Conservation (phyloP, 1,140 invertebrate species). For the Planococcus citri region DNA sequence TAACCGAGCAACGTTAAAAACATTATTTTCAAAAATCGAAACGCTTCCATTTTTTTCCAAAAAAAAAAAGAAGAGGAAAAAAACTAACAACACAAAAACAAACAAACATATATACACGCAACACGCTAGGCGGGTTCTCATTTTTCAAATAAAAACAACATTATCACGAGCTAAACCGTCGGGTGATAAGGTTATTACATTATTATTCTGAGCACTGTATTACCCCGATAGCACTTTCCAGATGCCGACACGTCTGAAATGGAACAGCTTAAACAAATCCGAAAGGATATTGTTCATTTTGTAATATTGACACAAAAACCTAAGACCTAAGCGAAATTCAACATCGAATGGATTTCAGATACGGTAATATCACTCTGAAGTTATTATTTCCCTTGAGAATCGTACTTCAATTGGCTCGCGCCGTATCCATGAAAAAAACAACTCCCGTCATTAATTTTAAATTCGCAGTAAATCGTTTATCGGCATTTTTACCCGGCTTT, state of each 20-base stretch:
- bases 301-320: background rate
- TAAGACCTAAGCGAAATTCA: background rate
- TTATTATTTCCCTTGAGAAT: background rate
- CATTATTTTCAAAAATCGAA: background rate
- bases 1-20: background rate
- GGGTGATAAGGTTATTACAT: background rate
- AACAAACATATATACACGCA: background rate
- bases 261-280: constrained; percentile 2
- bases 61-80: background rate
- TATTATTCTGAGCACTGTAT: background rate
- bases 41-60: background rate
- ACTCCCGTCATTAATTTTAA: constrained; percentile 2
- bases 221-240: background rate
- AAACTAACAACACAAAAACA: background rate
- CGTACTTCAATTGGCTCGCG: background rate
- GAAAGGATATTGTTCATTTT: constrained; percentile 7
- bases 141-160: background rate
- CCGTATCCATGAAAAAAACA: background rate
- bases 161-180: background rate
- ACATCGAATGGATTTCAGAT: background rate
- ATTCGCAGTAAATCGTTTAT: constrained; percentile 3
- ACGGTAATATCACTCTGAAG: constrained; percentile 2
- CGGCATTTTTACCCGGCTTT: background rate
- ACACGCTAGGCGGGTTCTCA: background rate
- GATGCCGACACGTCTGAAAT: constrained; percentile 6